Evolutionary conservation across 2,113 vertebrate species (phyloP), one percentile per base, ranked within the genome.

Genomic region (Tachysurus vachellii): DNA sequence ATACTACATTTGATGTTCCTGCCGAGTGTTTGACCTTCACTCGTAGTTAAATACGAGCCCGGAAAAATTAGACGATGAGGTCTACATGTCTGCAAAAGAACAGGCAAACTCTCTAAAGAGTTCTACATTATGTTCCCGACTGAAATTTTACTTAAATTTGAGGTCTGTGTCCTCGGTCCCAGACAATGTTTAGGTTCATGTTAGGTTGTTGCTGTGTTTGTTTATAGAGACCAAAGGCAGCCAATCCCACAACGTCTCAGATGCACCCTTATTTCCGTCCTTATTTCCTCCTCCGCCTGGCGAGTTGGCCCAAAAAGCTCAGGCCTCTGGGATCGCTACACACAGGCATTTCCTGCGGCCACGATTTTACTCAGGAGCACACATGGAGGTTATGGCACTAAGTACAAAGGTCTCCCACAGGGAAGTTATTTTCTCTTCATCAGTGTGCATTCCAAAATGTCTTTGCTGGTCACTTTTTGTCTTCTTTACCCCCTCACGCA

Each of bases 211-310:
- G 70, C 68, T 31, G 77, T 36, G 17, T 88, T 68, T 84, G 89
- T 89, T 91, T 92, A 82, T 68, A 82, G 80, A 86, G 84, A 66
- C 53, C 77, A 62, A 44, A 21, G 3, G 21, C 8, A 89, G 93
- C 95, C 94, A 94, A 93, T 92, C 90, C 95, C 94, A 91, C 94
- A 95, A 89, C 77, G 82, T 86, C 89, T 91, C 89, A 88, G 89
- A 91, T 92, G 77, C 64, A 21, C 76, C 88, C 88, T 88, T 84
- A 64, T 85, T 92, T 94, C 93, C 91, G 79, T 89, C 87, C 86
- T 70, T 42, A 88, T 90, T 88, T 90, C 92, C 89, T 92, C 93
- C 93, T 91, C 92, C 90, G 80, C 90, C 90, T 82, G 47, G 57
- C 53, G 88, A 91, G 91, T 90, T 88, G 88, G 80, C 91, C 93